Percentiles rank a stretch among this genome's conserved stretches.
These are phyloP conservation scores for Pelodiscus sinensis DNA, from an alignment of 2,113 vertebrate species.

Conservation along the genomic window DNA sequence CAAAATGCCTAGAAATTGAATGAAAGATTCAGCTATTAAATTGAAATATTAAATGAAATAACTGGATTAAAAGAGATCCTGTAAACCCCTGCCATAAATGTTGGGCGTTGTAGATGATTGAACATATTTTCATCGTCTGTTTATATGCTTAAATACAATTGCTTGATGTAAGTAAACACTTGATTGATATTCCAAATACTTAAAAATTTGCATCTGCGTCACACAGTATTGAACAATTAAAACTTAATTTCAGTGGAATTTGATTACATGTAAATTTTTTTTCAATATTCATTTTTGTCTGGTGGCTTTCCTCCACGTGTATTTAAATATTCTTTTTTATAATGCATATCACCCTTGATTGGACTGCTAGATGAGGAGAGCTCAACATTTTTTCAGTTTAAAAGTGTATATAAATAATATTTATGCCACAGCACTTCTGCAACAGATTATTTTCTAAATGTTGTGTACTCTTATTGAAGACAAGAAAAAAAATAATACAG, in stretches of 20 bases:
- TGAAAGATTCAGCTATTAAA: constrained; percentile 76
- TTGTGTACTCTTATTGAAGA: constrained; percentile 63
- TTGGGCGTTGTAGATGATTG: constrained; percentile 66
- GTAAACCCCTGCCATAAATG: constrained; percentile 63
- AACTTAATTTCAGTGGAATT: constrained; percentile 72
- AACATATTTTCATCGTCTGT: constrained; percentile 72
- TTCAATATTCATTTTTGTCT: constrained; percentile 73
- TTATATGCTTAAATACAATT: constrained; percentile 76
- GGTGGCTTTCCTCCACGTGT: constrained; percentile 67
- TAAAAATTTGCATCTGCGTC: constrained; percentile 74
- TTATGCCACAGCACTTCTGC: constrained; percentile 62
- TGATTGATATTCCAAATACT: constrained; percentile 74
- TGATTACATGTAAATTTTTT: constrained; percentile 71
- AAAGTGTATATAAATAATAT: constrained; percentile 64
- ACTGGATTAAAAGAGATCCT: constrained; percentile 74
- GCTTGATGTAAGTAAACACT: constrained; percentile 73
- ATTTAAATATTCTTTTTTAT: constrained; percentile 63
- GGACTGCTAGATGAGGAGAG: constrained; percentile 65
- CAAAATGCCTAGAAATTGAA: constrained; percentile 74
- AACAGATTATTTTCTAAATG: constrained; percentile 73
- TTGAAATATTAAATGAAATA: constrained; percentile 80
- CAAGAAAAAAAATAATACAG: constrained; percentile 45
- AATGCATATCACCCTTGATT: constrained; percentile 68
- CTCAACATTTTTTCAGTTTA: constrained; percentile 58
- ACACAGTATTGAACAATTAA: constrained; percentile 74